Percentiles rank a stretch among this genome's conserved stretches.
Conservation (phyloP, 1,140 invertebrate genomes). For the Pemphigus obesinymphae region DNA sequence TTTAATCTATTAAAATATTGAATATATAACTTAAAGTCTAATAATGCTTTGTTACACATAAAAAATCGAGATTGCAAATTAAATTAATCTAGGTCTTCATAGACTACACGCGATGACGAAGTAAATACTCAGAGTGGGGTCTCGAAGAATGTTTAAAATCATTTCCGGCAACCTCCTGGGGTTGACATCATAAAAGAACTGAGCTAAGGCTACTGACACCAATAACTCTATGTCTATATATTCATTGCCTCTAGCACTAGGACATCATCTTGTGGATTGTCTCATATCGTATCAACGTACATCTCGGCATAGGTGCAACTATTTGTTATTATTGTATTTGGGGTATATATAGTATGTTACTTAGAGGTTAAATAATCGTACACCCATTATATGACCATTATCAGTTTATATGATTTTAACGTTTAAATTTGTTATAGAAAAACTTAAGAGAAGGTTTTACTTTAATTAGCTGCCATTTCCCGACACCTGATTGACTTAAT, state of each 20-base stretch:
- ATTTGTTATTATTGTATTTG: neutral
- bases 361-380: no score
- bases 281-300: neutral
- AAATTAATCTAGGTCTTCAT: conserved; percentile 6
- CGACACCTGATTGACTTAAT: no score
- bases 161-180: conserved; percentile 35
- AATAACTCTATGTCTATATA: neutral
- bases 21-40: no score
- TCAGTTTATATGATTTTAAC: neutral
- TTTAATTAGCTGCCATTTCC: no score
- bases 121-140: neutral
- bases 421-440: neutral
- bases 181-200: conserved; percentile 11
- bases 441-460: no score
- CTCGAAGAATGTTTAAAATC: conserved; percentile 13
- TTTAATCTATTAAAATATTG: no score
- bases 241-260: neutral
- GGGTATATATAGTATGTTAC: no score
- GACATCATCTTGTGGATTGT: neutral
- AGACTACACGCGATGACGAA: neutral
- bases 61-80: neutral
- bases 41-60: neutral
- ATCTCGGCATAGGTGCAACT: neutral
- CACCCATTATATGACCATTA: neutral
- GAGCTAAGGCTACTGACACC: neutral